These are phyloP conservation scores for Danaus plexippus DNA, from an alignment of 1,140 invertebrate genomes.

Conservation along the genomic window DNA sequence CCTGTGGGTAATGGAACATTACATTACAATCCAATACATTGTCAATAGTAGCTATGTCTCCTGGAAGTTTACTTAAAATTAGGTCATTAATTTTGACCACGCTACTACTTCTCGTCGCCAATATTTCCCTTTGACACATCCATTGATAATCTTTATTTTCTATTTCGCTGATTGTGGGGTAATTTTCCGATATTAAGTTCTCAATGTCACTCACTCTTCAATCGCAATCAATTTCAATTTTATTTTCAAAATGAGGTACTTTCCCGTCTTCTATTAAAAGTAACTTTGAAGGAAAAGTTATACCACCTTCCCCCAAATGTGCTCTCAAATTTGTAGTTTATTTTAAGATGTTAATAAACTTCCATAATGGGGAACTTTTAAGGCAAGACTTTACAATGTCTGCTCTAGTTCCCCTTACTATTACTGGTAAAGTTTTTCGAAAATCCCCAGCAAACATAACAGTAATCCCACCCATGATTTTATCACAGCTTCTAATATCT, in stretches of 20 bases:
- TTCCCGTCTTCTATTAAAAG: constrained; percentile 23
- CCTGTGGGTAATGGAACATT: too few species aligned
- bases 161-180: constrained; percentile 23
- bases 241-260: constrained; percentile 25
- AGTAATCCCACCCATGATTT: constrained; percentile 38
- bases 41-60: background rate
- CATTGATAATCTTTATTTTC: constrained; percentile 26
- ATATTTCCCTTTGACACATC: constrained; percentile 45
- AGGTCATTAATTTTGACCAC: constrained; percentile 18
- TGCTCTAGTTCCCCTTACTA: constrained; percentile 12
- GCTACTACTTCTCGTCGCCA: constrained; percentile 28
- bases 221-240: constrained; percentile 23
- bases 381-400: constrained; percentile 18
- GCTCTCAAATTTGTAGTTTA: constrained; percentile 20
- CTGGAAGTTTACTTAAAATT: constrained; percentile 1
- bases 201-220: constrained; percentile 24
- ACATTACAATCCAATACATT: constrained; percentile 5
- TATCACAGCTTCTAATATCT: constrained; percentile 23
- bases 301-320: background rate
- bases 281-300: constrained; percentile 14
- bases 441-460: constrained; percentile 19
- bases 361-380: constrained; percentile 20
- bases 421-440: constrained; percentile 28
- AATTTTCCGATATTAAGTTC: constrained; percentile 23
- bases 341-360: constrained; percentile 22